A percentile compares a stretch with the other conserved stretches of the same genome.
Evolutionary conservation across 2,113 vertebrate species (phyloP).

Genomic region (Passer domesticus): DNA sequence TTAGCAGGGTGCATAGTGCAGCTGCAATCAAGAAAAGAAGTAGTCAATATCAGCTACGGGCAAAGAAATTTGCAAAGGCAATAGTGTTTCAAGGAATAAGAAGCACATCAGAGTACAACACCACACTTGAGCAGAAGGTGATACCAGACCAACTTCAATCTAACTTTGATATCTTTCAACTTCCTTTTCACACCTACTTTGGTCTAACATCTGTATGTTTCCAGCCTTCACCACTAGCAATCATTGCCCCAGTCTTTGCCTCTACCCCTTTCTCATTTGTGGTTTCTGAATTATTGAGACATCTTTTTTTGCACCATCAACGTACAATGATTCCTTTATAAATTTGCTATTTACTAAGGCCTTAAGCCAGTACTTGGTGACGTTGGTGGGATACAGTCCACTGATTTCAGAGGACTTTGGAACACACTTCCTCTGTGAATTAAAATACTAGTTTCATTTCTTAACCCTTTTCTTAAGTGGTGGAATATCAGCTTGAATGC

Average conservation of each 20-base stretch:
- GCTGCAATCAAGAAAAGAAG: neutral
- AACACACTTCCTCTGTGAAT: neutral
- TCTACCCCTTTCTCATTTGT: neutral
- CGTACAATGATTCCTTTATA: constrained; percentile 24
- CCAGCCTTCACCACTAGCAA: neutral
- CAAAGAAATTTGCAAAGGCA: neutral
- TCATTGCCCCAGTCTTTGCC: neutral
- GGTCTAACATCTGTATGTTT: neutral
- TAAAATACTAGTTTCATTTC: constrained; percentile 2
- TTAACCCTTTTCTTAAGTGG: constrained; percentile 28
- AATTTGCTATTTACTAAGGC: constrained; percentile 41
- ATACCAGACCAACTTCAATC: neutral
- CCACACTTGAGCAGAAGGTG: neutral
- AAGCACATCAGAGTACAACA: neutral
- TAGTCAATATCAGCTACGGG: neutral
- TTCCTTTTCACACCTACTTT: neutral
- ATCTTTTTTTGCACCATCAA: neutral
- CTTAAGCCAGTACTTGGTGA: constrained; percentile 25
- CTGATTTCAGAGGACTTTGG: constrained; percentile 13
- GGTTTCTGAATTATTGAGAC: constrained; percentile 18
- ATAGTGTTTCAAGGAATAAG: neutral
- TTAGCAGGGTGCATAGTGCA: neutral
- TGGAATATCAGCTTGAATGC: neutral
- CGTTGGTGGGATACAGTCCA: constrained; percentile 31
- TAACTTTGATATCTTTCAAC: neutral